Evolutionary conservation across 2,888 invertebrate genomes (phyloP), one percentile per base, ranked within the genome.

Genomic region (Pammene aurita): DNA sequence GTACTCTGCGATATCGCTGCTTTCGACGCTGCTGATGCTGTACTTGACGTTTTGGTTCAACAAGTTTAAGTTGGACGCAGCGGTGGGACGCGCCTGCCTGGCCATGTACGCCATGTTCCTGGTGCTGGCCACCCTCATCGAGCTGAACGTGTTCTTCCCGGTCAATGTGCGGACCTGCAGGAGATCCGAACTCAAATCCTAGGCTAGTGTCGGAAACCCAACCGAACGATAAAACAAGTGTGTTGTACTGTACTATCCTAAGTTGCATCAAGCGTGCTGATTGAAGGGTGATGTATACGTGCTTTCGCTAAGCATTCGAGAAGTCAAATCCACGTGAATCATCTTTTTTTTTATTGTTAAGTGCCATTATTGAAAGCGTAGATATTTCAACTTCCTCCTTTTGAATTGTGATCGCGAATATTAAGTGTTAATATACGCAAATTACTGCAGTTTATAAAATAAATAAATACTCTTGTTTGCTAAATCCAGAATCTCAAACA

Each of bases 111-210:
- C 96, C 71, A 94, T 96, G 77, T 98, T 98, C 85, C 94, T 98
- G 73, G 95, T 97, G 65, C 93, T 98, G 75, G 97, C 98, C 66
- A 97, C 97, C 74, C 94, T 98, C 78, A 98, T 97, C 81, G 98
- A 98, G 93, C 94, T 98, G 80, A 98, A 98, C 89, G 96, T 97
- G 74, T 98, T 98, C 95, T 97, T 97, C 93, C 95, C 95, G 79
- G 97, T 98, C 78, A 98, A 97, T 91, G 93, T 96, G 77, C 97
- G 97, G 76, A 96, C 97, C 72, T 98, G 98, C 90, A 94, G 94
- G 84, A 93, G 95, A 83, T 84, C 79, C 77, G 90, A 91, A 82
- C 84, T 90, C 71, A 87, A 85, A 73, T 83, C 84, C 77, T 89
- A 88, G 79, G 72, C 69, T 71, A 80, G 80, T 82, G 82, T 73